phyloP scores from a whole-genome alignment of 2,888 invertebrate species.

The Saturnia pavonia region DNA sequence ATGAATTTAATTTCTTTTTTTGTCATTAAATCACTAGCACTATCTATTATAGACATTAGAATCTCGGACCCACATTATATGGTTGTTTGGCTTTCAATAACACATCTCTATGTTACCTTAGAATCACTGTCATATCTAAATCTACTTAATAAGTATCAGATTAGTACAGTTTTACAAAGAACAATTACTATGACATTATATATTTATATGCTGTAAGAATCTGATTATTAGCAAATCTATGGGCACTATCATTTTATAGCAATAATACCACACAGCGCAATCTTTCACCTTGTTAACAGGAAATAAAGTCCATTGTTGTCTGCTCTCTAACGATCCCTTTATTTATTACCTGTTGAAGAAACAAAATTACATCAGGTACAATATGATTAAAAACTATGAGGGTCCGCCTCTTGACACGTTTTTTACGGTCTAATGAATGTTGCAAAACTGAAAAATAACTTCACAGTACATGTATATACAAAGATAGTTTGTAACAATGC shows the following conservation, averaged over 20 bases:
- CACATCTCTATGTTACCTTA: not conserved
- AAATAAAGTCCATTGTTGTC: constrained; percentile 48
- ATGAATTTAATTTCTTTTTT: too few relatives aligned
- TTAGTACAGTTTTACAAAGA: not conserved
- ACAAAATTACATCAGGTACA: constrained; percentile 25
- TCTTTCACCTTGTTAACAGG: constrained; percentile 42
- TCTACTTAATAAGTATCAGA: not conserved
- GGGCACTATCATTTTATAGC: not conserved
- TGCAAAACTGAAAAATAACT: constrained; percentile 65
- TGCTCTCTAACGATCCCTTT: constrained; percentile 34
- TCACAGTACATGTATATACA: constrained; percentile 1
- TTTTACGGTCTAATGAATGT: constrained; percentile 77
- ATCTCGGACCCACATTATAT: not conserved
- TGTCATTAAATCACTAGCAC: not conserved
- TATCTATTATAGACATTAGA: not conserved
- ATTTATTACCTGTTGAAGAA: constrained; percentile 38
- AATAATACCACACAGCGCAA: constrained; percentile 21
- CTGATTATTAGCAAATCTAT: not conserved
- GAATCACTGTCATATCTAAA: not conserved
- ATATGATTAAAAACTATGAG: constrained; percentile 29
- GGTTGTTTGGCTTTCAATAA: not conserved
- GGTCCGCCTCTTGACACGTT: constrained; percentile 72
- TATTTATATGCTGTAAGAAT: not conserved
- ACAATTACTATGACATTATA: not conserved
- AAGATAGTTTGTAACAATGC: constrained; percentile 8